Conservation (phyloP, 2,888 invertebrate genomes). For the Anarsia innoxiella region DNA sequence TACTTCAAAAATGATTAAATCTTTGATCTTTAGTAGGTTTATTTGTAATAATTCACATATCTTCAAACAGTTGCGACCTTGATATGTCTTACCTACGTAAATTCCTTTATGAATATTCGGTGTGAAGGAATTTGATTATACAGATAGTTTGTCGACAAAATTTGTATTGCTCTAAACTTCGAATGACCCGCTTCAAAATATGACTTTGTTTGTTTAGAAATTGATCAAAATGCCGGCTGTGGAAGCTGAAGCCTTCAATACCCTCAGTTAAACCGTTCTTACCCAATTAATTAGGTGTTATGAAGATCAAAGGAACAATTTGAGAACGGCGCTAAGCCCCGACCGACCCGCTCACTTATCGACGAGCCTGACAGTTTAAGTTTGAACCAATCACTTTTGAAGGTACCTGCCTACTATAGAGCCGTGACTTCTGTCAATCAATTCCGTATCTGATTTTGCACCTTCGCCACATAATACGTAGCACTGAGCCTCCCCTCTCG, state of each 20-base stretch:
- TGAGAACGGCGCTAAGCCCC: conserved; percentile 47
- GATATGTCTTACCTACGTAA: too few species aligned
- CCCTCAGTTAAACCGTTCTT: conserved; percentile 51
- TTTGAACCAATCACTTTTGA: conserved; percentile 47
- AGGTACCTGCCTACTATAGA: conserved; percentile 47
- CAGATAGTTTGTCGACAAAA: too few species aligned
- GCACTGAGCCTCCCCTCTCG: too few species aligned
- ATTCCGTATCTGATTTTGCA: conserved; percentile 22
- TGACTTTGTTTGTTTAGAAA: conserved; percentile 20
- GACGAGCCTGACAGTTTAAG: conserved; percentile 61
- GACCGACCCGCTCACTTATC: conserved; percentile 49
- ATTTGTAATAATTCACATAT: too few species aligned
- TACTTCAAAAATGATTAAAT: too few species aligned
- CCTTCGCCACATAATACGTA: conserved; percentile 28
- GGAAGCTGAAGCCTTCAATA: conserved; percentile 41
- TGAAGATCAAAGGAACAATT: conserved; percentile 63
- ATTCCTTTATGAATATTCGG: too few species aligned
- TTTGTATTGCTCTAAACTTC: too few species aligned
- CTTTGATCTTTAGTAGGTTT: too few species aligned
- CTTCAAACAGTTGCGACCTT: too few species aligned
- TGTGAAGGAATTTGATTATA: too few species aligned
- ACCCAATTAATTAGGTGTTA: conserved; percentile 64
- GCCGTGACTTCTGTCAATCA: conserved; percentile 58
- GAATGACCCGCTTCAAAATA: neutral
- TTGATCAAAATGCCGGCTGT: conserved; percentile 14